Evolutionary conservation across 2,888 invertebrate genomes (phyloP), one percentile per base, ranked within the genome.

Genomic region (Phorcus lineatus): DNA sequence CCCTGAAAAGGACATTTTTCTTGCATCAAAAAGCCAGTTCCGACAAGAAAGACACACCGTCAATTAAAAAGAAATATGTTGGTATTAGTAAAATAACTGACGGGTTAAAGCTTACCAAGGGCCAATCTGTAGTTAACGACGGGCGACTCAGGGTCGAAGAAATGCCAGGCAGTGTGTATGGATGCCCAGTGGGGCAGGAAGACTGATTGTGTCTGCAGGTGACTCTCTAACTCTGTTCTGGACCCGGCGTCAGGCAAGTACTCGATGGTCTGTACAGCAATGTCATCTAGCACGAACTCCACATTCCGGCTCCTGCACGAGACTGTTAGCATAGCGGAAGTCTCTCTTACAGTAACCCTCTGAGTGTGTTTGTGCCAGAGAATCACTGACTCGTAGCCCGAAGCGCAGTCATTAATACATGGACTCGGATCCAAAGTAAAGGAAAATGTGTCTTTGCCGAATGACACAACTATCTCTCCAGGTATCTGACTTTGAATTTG

Each of bases 161-260:
- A 83, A 40, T 83, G 80, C 83, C 83, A 83, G 47, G 77, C 36
- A 31, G 78, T 28, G 11, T 83, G 81, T n/a, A 83, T 24, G 47
- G 78, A 74, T 3, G 83, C 80, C 83, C 83, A 83, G 31, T 76
- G 78, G 0, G 81, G 80, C 55, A 78, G 67, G 54, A 81, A 83
- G 28, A 62, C 62, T 0, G 62, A 11, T 7, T 62, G 62, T 24
- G 28, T 31, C 62, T 28, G 28, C 11, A 62, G 62, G 28, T 62
- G 62, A 24, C 6, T 17, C 40, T 74, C 54, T 22, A 47, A 47
- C 17, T 54, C 52, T 11, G 66, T 57, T 24, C 67, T 67, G 9
- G 53, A 28, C 2, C 52, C 24, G 47, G 19, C 53, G 52, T 78
- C 47, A 53, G 36, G 53, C 55, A 78, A 55, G 52, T 81, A 81